phyloP scores from a whole-genome alignment of 1,140 invertebrate species.

The Coenobita brevimanus region DNA sequence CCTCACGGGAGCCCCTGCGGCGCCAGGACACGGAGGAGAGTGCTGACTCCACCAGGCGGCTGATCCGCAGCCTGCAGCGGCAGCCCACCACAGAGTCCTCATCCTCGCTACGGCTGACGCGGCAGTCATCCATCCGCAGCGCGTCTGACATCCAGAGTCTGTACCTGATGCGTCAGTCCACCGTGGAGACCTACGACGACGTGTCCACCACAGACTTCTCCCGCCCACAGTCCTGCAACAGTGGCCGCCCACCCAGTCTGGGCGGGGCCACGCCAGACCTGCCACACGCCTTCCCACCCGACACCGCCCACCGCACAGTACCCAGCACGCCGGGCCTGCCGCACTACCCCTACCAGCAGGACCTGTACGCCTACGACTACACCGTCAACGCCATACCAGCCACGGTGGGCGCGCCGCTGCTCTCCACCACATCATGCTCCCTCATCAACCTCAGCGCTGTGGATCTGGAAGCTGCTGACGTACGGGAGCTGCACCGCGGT shows the following conservation, averaged over 20 bases:
- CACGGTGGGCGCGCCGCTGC: conserved; percentile 52
- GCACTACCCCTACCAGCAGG: conserved; percentile 48
- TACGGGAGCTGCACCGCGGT: conserved; percentile 61
- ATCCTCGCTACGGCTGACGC: conserved; percentile 62
- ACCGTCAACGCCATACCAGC: conserved; percentile 45
- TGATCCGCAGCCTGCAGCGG: conserved; percentile 60
- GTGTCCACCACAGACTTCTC: conserved; percentile 68
- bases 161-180: conserved; percentile 65
- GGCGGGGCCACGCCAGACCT: conserved; percentile 35
- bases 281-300: conserved; percentile 39
- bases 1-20: conserved; percentile 61
- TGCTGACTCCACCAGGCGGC: conserved; percentile 52
- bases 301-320: conserved; percentile 47
- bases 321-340: conserved; percentile 44
- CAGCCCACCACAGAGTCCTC: conserved; percentile 66
- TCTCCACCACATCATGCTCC: conserved; percentile 64
- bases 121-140: conserved; percentile 66
- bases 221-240: conserved; percentile 67
- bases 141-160: conserved; percentile 68
- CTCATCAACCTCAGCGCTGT: conserved; percentile 68
- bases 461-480: conserved; percentile 62
- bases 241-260: conserved; percentile 55
- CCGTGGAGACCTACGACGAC: conserved; percentile 67
- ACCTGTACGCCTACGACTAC: conserved; percentile 52
- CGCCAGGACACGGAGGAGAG: conserved; percentile 68